Percentiles rank a stretch among this genome's conserved stretches.
These are phyloP conservation scores for Xylophagus ater DNA, from an alignment of 2,888 invertebrate genomes.

Conservation along the genomic window DNA sequence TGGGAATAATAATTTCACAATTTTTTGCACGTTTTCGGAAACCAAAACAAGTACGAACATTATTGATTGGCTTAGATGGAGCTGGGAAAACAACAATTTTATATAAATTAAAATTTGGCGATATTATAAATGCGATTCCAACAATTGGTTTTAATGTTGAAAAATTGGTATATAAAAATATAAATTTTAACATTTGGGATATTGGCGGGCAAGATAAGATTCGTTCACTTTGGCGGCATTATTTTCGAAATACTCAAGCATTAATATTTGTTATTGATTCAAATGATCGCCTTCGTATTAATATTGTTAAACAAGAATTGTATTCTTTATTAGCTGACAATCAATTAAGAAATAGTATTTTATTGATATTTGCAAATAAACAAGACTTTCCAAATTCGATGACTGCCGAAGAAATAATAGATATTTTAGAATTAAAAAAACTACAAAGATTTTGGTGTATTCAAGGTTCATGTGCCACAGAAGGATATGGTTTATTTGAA, in stretches of 20 bases:
- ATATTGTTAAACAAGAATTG: slow-evolving; percentile 24
- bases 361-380: slow-evolving; percentile 29
- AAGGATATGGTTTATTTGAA: slow-evolving; percentile 19
- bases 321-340: slow-evolving; percentile 22
- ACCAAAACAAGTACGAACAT: slow-evolving; percentile 25
- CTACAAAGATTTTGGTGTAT: slow-evolving; percentile 21
- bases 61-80: slow-evolving; percentile 30
- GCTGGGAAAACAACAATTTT: slow-evolving; percentile 33
- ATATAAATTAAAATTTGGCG: slow-evolving; percentile 28
- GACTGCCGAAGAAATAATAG: slow-evolving; percentile 17
- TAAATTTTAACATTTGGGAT: slow-evolving; percentile 30
- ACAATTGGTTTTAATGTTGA: slow-evolving; percentile 33
- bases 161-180: slow-evolving; percentile 28
- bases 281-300: slow-evolving; percentile 23
- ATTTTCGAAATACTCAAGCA: slow-evolving; percentile 25
- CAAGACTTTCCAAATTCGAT: slow-evolving; percentile 27
- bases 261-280: slow-evolving; percentile 30
- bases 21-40: slow-evolving; percentile 23
- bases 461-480: slow-evolving; percentile 18
- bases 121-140: slow-evolving; percentile 26
- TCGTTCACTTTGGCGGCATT: slow-evolving; percentile 29
- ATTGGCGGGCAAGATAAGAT: slow-evolving; percentile 29
- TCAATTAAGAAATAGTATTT: slow-evolving; percentile 23
- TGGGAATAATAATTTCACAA: slow-evolving; percentile 25
- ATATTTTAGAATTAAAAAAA: slow-evolving; percentile 18